Evolutionary conservation across 2,888 invertebrate species (phyloP).

Genomic region (Stratiomys singularior): DNA sequence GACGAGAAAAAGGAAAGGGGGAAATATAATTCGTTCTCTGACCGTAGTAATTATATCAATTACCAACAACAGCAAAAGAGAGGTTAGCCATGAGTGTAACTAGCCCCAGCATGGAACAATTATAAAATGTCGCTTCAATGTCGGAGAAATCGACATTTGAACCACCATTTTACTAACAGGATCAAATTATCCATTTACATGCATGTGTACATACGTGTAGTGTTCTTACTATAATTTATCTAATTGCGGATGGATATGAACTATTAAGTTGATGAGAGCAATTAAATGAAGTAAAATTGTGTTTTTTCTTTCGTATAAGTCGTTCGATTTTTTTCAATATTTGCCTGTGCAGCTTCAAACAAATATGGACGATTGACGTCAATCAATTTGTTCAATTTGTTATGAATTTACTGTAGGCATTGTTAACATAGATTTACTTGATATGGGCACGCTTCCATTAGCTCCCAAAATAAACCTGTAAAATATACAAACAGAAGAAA

Average conservation of each 20-base stretch:
- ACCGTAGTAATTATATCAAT: constrained; percentile 34
- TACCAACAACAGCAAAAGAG: constrained; percentile 33
- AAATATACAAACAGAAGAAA: too few species aligned
- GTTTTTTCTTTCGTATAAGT: too few species aligned
- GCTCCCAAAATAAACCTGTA: too few species aligned
- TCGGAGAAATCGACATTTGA: neutral
- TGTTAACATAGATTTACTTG: too few species aligned
- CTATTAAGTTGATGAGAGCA: neutral
- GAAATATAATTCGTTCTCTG: neutral
- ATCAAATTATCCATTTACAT: neutral
- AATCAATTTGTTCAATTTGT: too few species aligned
- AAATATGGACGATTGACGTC: too few species aligned
- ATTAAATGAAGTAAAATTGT: too few species aligned
- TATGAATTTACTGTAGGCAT: too few species aligned
- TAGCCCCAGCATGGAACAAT: neutral
- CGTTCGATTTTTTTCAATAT: too few species aligned
- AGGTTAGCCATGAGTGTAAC: neutral
- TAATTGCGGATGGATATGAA: constrained; percentile 26
- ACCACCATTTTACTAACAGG: constrained; percentile 25
- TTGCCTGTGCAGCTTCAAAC: too few species aligned
- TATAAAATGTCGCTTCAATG: constrained; percentile 30
- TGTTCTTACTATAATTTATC: neutral
- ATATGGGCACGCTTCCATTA: too few species aligned
- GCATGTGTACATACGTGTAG: neutral
- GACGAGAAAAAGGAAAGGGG: neutral